Evolutionary conservation across 2,888 invertebrate species (phyloP), one percentile per base, ranked within the genome.

Genomic region (Oeneis ivallda): DNA sequence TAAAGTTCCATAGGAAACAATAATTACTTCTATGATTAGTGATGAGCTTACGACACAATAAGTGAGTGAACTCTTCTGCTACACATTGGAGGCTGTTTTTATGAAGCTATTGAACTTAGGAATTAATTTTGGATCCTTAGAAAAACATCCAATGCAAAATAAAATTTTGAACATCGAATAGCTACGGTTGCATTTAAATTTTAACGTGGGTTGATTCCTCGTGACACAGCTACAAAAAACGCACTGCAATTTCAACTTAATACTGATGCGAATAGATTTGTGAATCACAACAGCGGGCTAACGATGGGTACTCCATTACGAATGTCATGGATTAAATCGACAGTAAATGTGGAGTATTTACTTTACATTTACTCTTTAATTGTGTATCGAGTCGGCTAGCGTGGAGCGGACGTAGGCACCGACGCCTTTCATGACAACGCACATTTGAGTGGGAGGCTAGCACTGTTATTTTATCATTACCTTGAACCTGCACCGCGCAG

Each of bases 361-460:
- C 85, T 87, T 89, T 85, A 84, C 80, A 87, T 88, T 87, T 87
- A 87, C 86, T 83, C 83, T 81, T 86, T 86, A 87, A 89, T 87
- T 85, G 85, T 86, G 76, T 75, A 79, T 77, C 76, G 76, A 74
- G 79, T 76, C 75, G 76, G 76, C 77, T 80, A 79, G 80, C 79
- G 83, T 81, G 76, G 76, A 9, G 73, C 71, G 76, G 76, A 76
- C 77, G 82, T 76, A 77, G 80, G 81, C 79, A 84, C 80, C 82
- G 4, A 1, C 17, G 47, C 47, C 49, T 76, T 80, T 75, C 75
- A 83, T 88, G 88, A 87, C 88, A 83, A 81, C 77, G 86, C 88
- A 83, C 76, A 75, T 81, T 84, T 76, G 74, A 76, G 13, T 13
- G 26, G 26, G 26, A 15, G 81, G 81, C 78, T 64, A 69, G 64